Base-by-base conservation (phyloP, 2,113 vertebrate species). In the Nycticryphes semicollaris region DNA sequence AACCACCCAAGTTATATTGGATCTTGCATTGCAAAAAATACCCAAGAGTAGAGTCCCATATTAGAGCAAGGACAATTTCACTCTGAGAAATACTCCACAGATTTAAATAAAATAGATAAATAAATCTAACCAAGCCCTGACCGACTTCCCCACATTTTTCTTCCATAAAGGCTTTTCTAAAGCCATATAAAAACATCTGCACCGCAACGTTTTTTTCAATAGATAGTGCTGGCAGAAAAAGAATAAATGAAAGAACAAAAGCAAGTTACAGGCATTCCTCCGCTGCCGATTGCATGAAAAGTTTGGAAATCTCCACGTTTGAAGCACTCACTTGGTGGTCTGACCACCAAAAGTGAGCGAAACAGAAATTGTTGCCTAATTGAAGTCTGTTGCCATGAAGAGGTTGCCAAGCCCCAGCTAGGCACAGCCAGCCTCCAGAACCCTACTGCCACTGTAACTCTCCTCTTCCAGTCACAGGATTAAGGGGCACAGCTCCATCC, bases 351-450 rank as follows among this genome's bases (percentile, higher is more conserved):
- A 88, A 84, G 24, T 0, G 7, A 88, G 43, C 3, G 19, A 79
- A 89, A 91, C 59, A 77, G 45, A 76, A 94, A n/a, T 2, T 28
- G 43, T 68, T 95, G 56, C 84, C 91, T 48, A 87, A 96, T 3
- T 60, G 33, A 76, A 93, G 72, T 17, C 54, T 28, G 37, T 19
- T 84, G 69, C 76, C 72, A 66, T 1, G 22, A 78, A 4, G 37
- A 66, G 47, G 24, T 85, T n/a, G 50, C 69, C 80, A 59, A 87
- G 60, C 31, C 39, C 57, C 4, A 5, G 31, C 4, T 76, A 84
- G 51, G 51, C 86, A 84, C 37, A 4, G 30, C 5, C 63, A 76
- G 30, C 39, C 57, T 43, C 35, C 63, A 91, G 37, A 84, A 89
- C 24, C 20, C 8, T 0, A 63, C 20, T 0, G 16, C 31, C 70